Evolutionary conservation across 2,797 vertebrate genomes (phyloP).

Genomic region (Pangasius djambal): DNA sequence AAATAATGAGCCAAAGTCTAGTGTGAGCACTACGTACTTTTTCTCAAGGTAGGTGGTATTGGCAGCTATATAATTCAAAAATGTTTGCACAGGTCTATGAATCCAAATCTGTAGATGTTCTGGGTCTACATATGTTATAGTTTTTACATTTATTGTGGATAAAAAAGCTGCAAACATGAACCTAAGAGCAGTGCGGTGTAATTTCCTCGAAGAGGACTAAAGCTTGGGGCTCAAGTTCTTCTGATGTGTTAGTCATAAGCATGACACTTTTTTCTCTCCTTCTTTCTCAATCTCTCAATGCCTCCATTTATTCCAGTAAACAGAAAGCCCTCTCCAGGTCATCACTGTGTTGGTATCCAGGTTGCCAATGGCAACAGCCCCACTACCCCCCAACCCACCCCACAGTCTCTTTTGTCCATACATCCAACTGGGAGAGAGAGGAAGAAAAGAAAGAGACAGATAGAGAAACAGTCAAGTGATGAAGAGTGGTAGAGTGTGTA

Average conservation of each 20-base stretch:
- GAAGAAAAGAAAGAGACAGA: conserved; percentile 37
- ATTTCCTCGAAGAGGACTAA: background rate
- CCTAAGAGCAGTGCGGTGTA: background rate
- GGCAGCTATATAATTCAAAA: background rate
- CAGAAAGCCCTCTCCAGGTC: conserved; percentile 65
- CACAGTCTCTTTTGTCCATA: conserved; percentile 65
- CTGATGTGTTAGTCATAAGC: conserved; percentile 57
- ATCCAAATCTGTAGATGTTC: background rate
- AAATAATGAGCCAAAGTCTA: background rate
- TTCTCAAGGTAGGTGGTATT: background rate
- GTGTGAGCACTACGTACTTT: background rate
- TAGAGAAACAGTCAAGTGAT: conserved; percentile 34
- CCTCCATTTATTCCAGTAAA: conserved; percentile 68
- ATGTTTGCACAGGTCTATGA: background rate
- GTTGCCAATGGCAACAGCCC: conserved; percentile 70
- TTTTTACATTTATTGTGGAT: background rate
- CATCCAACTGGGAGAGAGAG: conserved; percentile 40
- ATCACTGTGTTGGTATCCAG: conserved; percentile 70
- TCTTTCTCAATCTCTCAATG: conserved; percentile 70
- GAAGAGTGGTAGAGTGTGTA: conserved; percentile 48
- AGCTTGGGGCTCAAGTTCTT: conserved; percentile 38
- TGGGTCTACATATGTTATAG: background rate
- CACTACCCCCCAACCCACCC: conserved; percentile 63
- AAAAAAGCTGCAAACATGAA: background rate
- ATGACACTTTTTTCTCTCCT: conserved; percentile 42